Conservation (phyloP, 1,140 invertebrate genomes). For the Pinna nobilis region DNA sequence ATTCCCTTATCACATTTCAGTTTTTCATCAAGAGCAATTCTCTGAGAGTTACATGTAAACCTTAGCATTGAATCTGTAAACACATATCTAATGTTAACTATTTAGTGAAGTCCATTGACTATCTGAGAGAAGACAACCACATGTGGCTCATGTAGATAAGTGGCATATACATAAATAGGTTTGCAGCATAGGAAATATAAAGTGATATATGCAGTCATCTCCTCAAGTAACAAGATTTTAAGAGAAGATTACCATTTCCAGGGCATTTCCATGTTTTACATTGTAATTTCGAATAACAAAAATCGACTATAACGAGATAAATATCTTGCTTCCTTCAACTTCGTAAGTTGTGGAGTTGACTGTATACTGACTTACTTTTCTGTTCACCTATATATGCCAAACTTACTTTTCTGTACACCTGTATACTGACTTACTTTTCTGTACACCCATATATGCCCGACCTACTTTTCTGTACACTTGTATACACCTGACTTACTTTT, state of each 20-base stretch:
- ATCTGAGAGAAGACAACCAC: too few species aligned
- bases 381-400: slow-evolving; percentile 15
- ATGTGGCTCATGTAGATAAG: too few species aligned
- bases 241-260: background rate
- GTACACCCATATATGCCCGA: slow-evolving; percentile 17
- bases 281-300: background rate
- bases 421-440: slow-evolving; percentile 9
- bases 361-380: slow-evolving; percentile 6
- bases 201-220: slow-evolving; percentile 25
- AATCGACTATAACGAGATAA: background rate
- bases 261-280: background rate
- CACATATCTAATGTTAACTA: too few species aligned
- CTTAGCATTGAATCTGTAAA: slow-evolving; percentile 39
- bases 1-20: slow-evolving; percentile 39
- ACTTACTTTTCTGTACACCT: too few species aligned
- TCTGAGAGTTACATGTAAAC: background rate
- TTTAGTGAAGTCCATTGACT: too few species aligned
- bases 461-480: too few species aligned
- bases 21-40: background rate
- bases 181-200: slow-evolving; percentile 44
- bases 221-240: background rate
- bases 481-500: slow-evolving; percentile 8
- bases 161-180: slow-evolving; percentile 47
- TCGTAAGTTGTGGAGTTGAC: background rate
- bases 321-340: too few species aligned